A percentile compares a stretch with the other conserved stretches of the same genome.
Evolutionary conservation across 2,888 invertebrate genomes (phyloP).

Genomic region (Cryptophagus acutangulus): DNA sequence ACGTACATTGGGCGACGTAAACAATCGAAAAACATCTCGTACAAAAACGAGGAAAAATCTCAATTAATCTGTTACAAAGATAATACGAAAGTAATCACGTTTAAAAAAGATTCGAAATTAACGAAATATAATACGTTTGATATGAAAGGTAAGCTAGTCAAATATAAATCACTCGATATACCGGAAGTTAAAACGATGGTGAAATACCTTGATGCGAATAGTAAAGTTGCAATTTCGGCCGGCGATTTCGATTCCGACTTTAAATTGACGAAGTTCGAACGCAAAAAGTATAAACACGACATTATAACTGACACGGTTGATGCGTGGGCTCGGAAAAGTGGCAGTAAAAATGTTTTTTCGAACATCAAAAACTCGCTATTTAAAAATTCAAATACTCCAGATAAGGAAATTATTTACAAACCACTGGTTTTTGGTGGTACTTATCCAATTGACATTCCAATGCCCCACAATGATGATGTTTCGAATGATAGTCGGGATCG

Average conservation of each 20-base stretch:
- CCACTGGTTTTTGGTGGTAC: constrained; percentile 80
- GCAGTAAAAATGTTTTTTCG: constrained; percentile 39
- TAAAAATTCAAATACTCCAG: constrained; percentile 32
- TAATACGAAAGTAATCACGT: constrained; percentile 39
- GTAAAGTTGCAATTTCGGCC: constrained; percentile 44
- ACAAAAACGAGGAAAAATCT: constrained; percentile 43
- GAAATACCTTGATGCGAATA: constrained; percentile 41
- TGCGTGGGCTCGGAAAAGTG: constrained; percentile 52
- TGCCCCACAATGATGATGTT: constrained; percentile 18
- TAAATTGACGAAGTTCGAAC: constrained; percentile 36
- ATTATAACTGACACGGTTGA: constrained; percentile 61
- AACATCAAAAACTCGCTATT: constrained; percentile 44
- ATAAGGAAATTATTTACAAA: constrained; percentile 49
- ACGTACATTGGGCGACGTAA: constrained; percentile 26
- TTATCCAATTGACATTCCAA: constrained; percentile 76
- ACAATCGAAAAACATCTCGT: constrained; percentile 33
- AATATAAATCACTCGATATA: constrained; percentile 43
- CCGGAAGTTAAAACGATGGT: constrained; percentile 39
- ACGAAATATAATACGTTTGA: constrained; percentile 47
- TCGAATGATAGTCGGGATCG: constrained; percentile 5
- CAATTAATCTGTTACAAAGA: constrained; percentile 45
- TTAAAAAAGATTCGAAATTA: constrained; percentile 41
- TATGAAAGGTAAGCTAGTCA: constrained; percentile 39
- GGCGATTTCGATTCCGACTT: constrained; percentile 42
- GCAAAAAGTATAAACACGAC: constrained; percentile 46